Evolutionary conservation across 1,140 invertebrate genomes (phyloP), one percentile per base, ranked within the genome.

Genomic region (Diuraphis noxia): DNA sequence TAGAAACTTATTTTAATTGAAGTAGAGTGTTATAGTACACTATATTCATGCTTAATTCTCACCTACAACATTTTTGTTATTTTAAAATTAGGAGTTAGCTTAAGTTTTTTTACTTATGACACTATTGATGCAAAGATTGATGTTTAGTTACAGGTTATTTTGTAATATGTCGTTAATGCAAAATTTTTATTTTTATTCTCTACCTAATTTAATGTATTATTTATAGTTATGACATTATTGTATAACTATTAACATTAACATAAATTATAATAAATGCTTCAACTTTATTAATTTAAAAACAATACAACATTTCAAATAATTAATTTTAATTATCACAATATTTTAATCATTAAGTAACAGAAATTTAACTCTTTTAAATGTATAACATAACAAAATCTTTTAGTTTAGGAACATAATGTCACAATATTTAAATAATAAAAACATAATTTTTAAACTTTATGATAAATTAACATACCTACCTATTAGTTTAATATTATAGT

Each of bases 291-390:
- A 88, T 4, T 88, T 87, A 87, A 56, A n/a, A 88, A 63, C 36
- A 88, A 63, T 88, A 63, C 49, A 52, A 87, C 52, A 87, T 87
- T 87, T 7, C 41, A 87, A 87, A 36, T 87, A 87, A 87, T 87
- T 1, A 87, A 36, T 13, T 43, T 13, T 87, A 52, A 87, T 34
- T 87, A 87, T 87, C 41, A 87, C 85, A 88, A 63, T 88, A 87
- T 88, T 88, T 63, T 63, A 63, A 63, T 8, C 86, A 63, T 88
- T 88, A 36, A 63, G 49, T 88, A 88, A 88, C 34, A 63, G 36
- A 38, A 56, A 88, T 88, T 56, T 88, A 88, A 88, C 36, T 88
- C 86, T 88, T 63, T 88, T 88, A 56, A 63, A 88, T 87, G 34
- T 34, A 87, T 87, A 87, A 87, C 86, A 88, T 88, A 88, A 63